A percentile compares a stretch with the other conserved stretches of the same genome.
Evolutionary conservation across 2,113 vertebrate genomes (phyloP).

Genomic region (Corythornis madagascariensis): DNA sequence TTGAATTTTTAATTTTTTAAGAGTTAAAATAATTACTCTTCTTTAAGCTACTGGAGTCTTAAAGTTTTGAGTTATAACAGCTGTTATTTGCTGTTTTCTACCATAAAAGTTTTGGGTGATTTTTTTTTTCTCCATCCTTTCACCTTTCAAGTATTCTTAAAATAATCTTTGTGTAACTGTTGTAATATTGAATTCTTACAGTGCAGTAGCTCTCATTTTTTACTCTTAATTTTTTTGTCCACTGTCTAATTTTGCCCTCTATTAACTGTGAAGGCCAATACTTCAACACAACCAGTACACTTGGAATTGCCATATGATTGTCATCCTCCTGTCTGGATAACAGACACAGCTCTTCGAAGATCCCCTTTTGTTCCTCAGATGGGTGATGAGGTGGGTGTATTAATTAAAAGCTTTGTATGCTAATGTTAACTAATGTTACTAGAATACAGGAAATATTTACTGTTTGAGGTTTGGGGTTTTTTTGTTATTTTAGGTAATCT

Average conservation of each 20-base stretch:
- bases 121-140: not conserved
- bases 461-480: too few relatives aligned
- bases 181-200: not conserved
- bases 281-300: conserved; percentile 75
- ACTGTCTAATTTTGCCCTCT: not conserved
- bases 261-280: conserved; percentile 66
- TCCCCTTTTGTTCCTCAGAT: conserved; percentile 98
- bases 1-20: not conserved
- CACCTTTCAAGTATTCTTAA: not conserved
- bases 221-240: not conserved
- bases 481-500: conserved; percentile 82
- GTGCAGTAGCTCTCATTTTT: not conserved
- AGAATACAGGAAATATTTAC: not conserved
- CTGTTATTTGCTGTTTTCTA: not conserved
- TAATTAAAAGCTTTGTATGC: not conserved
- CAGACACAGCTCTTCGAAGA: conserved; percentile 89
- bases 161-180: not conserved
- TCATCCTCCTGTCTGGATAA: conserved; percentile 92
- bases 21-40: not conserved
- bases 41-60: not conserved
- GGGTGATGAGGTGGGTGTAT: conserved; percentile 90
- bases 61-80: not conserved
- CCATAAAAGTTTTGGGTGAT: not conserved
- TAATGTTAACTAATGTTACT: not conserved
- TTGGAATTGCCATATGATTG: conserved; percentile 85